Evolutionary conservation across 2,113 vertebrate species (phyloP).

Genomic region (Hemichromis elongatus): DNA sequence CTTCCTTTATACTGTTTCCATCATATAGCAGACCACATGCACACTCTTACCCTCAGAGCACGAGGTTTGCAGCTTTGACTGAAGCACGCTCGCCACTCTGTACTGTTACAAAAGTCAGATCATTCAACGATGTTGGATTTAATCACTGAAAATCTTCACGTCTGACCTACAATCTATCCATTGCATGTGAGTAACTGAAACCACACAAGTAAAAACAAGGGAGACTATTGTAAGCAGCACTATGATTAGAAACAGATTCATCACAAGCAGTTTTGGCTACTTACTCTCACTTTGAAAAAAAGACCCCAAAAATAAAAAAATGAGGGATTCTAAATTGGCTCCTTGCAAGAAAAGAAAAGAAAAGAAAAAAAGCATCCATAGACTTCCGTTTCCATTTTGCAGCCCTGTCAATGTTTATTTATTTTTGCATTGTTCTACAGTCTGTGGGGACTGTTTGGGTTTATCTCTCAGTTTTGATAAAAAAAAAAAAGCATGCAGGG

Average conservation of each 20-base stretch:
- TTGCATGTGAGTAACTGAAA: background rate
- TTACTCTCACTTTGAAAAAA: background rate
- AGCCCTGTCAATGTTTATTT: constrained; percentile 14
- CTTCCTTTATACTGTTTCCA: constrained; percentile 13
- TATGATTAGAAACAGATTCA: constrained; percentile 35
- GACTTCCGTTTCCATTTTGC: constrained; percentile 40
- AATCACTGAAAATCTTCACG: background rate
- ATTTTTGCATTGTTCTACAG: constrained; percentile 45
- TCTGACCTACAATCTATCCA: background rate
- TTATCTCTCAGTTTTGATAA: background rate
- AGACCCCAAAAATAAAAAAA: background rate
- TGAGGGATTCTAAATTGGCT: background rate
- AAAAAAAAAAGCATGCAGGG: background rate
- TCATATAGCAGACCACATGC: background rate
- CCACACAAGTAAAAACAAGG: background rate
- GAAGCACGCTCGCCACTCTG: background rate
- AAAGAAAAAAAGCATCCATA: background rate
- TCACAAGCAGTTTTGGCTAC: background rate
- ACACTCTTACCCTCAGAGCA: background rate
- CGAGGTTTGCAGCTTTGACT: background rate
- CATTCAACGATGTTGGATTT: background rate
- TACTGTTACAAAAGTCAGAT: background rate
- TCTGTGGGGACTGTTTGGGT: background rate
- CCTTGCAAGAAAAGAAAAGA: background rate
- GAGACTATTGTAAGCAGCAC: background rate